phyloP scores from a whole-genome alignment of 2,113 vertebrate genomes.

The Capricornis sumatraensis region DNA sequence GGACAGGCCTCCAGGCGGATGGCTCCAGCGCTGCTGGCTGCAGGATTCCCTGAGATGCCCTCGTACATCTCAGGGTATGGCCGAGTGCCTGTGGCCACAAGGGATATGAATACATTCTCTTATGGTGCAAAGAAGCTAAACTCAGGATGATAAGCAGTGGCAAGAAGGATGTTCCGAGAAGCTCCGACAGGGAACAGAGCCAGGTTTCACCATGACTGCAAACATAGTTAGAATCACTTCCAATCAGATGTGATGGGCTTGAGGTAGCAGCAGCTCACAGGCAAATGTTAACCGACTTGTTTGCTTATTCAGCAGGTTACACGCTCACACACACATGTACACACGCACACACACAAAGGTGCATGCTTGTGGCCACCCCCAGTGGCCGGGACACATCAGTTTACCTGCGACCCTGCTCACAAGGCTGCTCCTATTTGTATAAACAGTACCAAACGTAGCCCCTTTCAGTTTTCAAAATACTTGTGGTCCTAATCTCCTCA shows the following conservation, averaged over 20 bases:
- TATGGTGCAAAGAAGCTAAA: background rate
- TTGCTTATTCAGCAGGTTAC: background rate
- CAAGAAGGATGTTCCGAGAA: fast-evolving
- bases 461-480: background rate
- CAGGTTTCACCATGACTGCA: background rate
- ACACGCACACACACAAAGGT: background rate
- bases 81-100: fast-evolving
- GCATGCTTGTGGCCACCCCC: background rate
- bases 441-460: too few relatives aligned
- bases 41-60: background rate
- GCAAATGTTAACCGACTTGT: fast-evolving
- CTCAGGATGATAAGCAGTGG: fast-evolving
- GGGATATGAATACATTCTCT: background rate
- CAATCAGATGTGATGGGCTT: background rate
- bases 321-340: background rate
- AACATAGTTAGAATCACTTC: fast-evolving
- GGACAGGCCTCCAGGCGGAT: fast-evolving
- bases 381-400: fast-evolving
- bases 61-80: fast-evolving
- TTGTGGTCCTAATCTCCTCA: background rate
- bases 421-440: background rate
- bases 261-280: fast-evolving
- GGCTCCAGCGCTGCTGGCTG: background rate
- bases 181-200: fast-evolving
- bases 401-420: too few relatives aligned